These are phyloP conservation scores for Bathynomus jamesi DNA, from an alignment of 1,140 invertebrate genomes.

Conservation along the genomic window DNA sequence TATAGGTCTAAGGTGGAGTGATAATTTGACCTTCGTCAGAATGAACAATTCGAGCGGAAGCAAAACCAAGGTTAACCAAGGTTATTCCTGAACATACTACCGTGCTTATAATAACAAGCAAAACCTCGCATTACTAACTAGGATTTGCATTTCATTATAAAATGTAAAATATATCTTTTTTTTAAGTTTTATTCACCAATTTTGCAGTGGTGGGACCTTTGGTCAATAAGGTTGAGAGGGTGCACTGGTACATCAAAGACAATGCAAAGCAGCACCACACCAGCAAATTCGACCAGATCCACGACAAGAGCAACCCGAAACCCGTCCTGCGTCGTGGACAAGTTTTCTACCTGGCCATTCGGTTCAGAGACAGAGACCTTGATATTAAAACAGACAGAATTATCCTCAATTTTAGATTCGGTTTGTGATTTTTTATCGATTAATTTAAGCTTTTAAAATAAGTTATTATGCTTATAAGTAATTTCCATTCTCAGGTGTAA, in stretches of 20 bases:
- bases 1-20: too few relatives aligned
- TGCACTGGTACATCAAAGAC: slow-evolving; percentile 55
- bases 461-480: too few relatives aligned
- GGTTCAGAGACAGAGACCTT: slow-evolving; percentile 40
- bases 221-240: slow-evolving; percentile 46
- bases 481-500: too few relatives aligned
- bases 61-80: too few relatives aligned
- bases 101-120: too few relatives aligned
- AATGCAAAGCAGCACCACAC: slow-evolving; percentile 58
- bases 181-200: neutral
- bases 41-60: too few relatives aligned
- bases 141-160: too few relatives aligned
- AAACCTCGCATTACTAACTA: too few relatives aligned
- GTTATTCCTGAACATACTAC: too few relatives aligned
- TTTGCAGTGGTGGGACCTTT: neutral
- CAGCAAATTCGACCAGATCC: slow-evolving; percentile 54
- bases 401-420: slow-evolving; percentile 43
- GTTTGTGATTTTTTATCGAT: slow-evolving; percentile 33
- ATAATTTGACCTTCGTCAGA: too few relatives aligned
- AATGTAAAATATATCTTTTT: neutral
- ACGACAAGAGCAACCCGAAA: slow-evolving; percentile 44
- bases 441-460: too few relatives aligned
- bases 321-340: slow-evolving; percentile 46
- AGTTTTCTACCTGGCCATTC: slow-evolving; percentile 43
- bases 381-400: slow-evolving; percentile 41